phyloP scores from a whole-genome alignment of 2,797 vertebrate genomes.

The Mallotus villosus region DNA sequence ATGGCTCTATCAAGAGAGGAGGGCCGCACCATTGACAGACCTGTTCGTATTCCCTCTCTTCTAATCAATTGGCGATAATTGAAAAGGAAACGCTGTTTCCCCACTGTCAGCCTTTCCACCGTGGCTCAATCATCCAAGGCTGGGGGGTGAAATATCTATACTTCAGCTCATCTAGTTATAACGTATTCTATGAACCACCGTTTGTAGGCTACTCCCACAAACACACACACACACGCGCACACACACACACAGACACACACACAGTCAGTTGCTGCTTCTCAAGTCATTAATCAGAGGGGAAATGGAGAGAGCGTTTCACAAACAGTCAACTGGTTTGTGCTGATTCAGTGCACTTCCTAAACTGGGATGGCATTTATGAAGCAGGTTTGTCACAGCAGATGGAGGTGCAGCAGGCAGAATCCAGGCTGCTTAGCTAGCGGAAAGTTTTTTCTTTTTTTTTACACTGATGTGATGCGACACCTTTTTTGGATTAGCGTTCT shows the following conservation, averaged over 20 bases:
- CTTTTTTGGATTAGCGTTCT: conserved; percentile 30
- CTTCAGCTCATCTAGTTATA: conserved; percentile 15
- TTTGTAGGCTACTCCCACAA: neutral
- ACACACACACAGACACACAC: conserved; percentile 6
- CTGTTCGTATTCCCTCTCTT: neutral
- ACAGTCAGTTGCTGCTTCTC: conserved; percentile 14
- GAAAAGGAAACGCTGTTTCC: conserved; percentile 7
- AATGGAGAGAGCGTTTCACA: conserved; percentile 40
- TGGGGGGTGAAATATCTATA: neutral
- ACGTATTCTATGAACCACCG: conserved; percentile 16
- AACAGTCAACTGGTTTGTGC: conserved; percentile 51
- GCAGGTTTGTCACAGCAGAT: conserved; percentile 62
- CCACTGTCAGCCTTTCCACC: neutral
- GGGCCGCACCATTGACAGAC: neutral
- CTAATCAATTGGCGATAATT: conserved; percentile 9
- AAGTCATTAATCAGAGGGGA: conserved; percentile 51
- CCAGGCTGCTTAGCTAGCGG: conserved; percentile 33
- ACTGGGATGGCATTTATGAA: conserved; percentile 51
- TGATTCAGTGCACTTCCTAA: conserved; percentile 48
- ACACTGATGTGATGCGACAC: conserved; percentile 27
- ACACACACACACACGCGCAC: conserved; percentile 8
- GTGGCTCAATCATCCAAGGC: neutral
- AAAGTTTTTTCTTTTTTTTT: conserved; percentile 25
- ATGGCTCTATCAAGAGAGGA: conserved; percentile 1
- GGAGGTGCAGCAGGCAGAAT: conserved; percentile 41